Evolutionary conservation across 2,888 invertebrate genomes (phyloP).

Genomic region (Pilophorus perplexus): DNA sequence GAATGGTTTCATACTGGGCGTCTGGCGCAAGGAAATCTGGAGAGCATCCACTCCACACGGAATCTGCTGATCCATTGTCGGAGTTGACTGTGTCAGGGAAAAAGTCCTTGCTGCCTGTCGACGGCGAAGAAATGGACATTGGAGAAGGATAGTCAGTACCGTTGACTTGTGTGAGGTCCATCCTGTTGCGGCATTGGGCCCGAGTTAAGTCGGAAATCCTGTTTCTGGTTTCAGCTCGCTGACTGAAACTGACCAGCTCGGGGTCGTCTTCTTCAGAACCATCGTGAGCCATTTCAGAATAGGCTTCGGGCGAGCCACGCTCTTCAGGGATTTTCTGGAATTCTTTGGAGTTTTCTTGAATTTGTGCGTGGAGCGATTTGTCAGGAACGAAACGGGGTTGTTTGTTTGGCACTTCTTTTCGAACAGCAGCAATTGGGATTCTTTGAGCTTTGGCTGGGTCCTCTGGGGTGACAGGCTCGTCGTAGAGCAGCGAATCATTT

Average conservation of each 20-base stretch:
- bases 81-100: constrained; percentile 44
- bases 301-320: constrained; percentile 45
- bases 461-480: constrained; percentile 56
- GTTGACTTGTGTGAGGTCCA: constrained; percentile 43
- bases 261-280: constrained; percentile 48
- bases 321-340: constrained; percentile 46
- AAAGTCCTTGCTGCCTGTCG: constrained; percentile 44
- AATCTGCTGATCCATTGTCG: constrained; percentile 46
- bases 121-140: constrained; percentile 46
- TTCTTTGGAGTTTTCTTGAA: constrained; percentile 35
- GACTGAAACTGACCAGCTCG: constrained; percentile 46
- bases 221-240: constrained; percentile 36
- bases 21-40: constrained; percentile 48
- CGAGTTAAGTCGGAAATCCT: constrained; percentile 36
- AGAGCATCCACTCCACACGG: constrained; percentile 46
- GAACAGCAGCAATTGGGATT: constrained; percentile 3
- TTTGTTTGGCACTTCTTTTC: constrained; percentile 39
- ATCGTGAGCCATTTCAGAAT: constrained; percentile 46
- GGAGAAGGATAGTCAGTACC: constrained; percentile 45
- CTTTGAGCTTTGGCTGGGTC: constrained; percentile 20
- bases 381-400: constrained; percentile 43
- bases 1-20: constrained; percentile 48
- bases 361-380: constrained; percentile 33
- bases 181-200: constrained; percentile 40
- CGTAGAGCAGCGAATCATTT: constrained; percentile 59